Conservation (phyloP, 2,113 vertebrate species). For the Chaenocephalus aceratus region DNA sequence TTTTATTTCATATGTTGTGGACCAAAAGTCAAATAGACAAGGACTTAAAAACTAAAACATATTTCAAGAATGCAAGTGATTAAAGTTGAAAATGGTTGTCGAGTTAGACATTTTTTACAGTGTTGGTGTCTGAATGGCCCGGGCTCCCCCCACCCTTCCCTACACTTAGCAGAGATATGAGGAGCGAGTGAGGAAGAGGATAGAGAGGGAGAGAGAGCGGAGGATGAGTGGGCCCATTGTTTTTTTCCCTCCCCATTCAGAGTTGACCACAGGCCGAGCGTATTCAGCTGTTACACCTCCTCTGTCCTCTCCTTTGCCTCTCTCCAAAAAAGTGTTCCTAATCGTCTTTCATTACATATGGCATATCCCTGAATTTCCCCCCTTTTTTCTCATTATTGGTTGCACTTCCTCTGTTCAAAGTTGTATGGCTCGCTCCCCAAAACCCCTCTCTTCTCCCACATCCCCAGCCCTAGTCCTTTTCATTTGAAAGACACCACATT, state of each 20-base stretch:
- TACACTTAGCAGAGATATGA: slow-evolving; percentile 35
- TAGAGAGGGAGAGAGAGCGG: slow-evolving; percentile 36
- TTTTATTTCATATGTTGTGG: not conserved
- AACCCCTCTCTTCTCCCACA: not conserved
- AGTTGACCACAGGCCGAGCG: slow-evolving; percentile 71
- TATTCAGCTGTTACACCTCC: slow-evolving; percentile 82
- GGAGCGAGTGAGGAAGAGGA: slow-evolving; percentile 32
- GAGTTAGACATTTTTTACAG: slow-evolving; percentile 29
- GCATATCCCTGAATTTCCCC: slow-evolving; percentile 18
- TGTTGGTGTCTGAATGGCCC: slow-evolving; percentile 16
- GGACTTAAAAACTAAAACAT: not conserved
- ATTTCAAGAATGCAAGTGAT: not conserved
- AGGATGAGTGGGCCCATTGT: slow-evolving; percentile 88
- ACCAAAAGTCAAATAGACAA: not conserved
- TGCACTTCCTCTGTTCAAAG: slow-evolving; percentile 57
- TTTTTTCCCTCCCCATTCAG: slow-evolving; percentile 77
- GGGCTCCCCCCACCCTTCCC: not conserved
- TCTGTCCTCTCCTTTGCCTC: slow-evolving; percentile 39
- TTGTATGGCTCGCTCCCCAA: slow-evolving; percentile 8
- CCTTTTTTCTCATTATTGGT: slow-evolving; percentile 15
- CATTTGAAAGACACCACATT: slow-evolving; percentile 34
- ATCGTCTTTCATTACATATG: slow-evolving; percentile 35
- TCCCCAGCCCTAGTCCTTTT: slow-evolving; percentile 8
- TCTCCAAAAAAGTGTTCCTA: slow-evolving; percentile 19
- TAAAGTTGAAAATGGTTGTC: not conserved